These are phyloP conservation scores for Leptinotarsa juncta DNA, from an alignment of 2,888 invertebrate species.

Conservation along the genomic window DNA sequence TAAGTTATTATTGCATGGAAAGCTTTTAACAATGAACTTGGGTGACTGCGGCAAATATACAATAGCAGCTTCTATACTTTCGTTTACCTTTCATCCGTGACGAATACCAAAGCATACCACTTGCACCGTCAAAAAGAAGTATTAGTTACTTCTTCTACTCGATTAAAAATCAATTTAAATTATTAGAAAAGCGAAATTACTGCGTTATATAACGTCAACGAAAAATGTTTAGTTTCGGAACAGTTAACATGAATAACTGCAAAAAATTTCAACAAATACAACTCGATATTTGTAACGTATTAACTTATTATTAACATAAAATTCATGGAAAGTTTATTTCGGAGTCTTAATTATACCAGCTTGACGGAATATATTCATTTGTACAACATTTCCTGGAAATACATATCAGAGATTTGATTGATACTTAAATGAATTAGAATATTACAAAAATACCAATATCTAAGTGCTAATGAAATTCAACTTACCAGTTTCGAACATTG, in stretches of 20 bases:
- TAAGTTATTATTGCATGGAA: background rate
- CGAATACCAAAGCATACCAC: constrained; percentile 1
- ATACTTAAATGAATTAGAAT: too few species aligned
- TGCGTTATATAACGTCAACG: background rate
- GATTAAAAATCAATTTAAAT: background rate
- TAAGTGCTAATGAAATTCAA: too few species aligned
- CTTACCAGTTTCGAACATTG: too few species aligned
- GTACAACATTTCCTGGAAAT: too few species aligned
- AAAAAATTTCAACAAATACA: background rate
- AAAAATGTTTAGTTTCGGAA: constrained; percentile 5
- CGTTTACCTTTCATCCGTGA: background rate
- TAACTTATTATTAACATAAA: too few species aligned
- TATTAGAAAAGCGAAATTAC: background rate
- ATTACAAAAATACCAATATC: too few species aligned
- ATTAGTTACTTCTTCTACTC: background rate
- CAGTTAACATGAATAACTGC: background rate
- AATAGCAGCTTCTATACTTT: background rate
- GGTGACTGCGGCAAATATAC: background rate
- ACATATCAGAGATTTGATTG: too few species aligned
- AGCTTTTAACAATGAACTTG: constrained; percentile 15
- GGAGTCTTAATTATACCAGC: too few species aligned
- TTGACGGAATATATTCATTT: too few species aligned
- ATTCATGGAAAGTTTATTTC: too few species aligned
- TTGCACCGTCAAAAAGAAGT: background rate
- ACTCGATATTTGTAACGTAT: too few species aligned